Base-by-base conservation (phyloP, 1,140 invertebrate species). In the Cyclargus thomasi region DNA sequence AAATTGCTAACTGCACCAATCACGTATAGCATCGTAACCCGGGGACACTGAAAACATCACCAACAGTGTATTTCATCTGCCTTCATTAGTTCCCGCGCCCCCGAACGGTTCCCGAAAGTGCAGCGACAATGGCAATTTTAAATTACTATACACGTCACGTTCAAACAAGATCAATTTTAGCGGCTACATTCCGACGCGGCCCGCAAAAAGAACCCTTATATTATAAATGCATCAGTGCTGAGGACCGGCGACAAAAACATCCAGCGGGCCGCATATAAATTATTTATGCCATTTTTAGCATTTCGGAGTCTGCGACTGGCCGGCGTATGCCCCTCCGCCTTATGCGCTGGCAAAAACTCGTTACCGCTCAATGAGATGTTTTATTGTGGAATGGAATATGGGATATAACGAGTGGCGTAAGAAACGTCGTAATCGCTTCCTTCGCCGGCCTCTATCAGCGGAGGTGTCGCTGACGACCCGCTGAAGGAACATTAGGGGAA, bases 201-300 rank as follows among this genome's bases (percentile, higher is more conserved):
- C 78, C 83, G 84, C 85, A 89, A 89, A 89, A 90, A 88, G 84
- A 84, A 86, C 86, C 86, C 86, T 90, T 88, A 87, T 90, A 90
- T 90, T 90, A 90, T 90, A 90, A 90, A 90, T 90, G 87, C 87
- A 90, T 90, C 87, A 86, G 85, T 85, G 84, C 85, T 86, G 85
- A 88, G 83, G 83, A 81, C 82, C 11, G 16, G 80, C 77, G 78
- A 81, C 83, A 90, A 90, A 90, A 90, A 86, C 86, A 73, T 70
- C 76, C 73, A 80, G 75, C 80, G 76, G 72, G 80, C 80, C 72
- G 78, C 79, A 79, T 89, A 89, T 89, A 89, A 84, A 89, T 89
- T 89, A 89, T 89, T 89, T 86, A 89, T 89, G 83, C 85, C 84
- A 88, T 86, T 88, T 88, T 89, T 86, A 89, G 85, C 86, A 87